Base-by-base conservation (phyloP, 2,797 vertebrate genomes). In the Momotus momota region DNA sequence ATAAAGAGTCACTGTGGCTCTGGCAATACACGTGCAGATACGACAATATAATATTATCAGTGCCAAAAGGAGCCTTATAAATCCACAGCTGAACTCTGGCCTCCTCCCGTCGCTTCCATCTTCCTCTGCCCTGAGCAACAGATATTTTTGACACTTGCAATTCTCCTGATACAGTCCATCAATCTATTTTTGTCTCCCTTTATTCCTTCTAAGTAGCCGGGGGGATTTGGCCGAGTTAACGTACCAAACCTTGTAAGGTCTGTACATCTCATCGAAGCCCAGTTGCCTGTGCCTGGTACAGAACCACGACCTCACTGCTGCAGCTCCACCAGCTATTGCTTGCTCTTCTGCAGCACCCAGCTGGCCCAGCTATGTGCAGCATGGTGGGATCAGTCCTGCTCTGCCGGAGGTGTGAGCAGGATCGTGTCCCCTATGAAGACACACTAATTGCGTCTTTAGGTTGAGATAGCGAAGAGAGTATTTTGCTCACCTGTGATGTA, bases 91-190 rank as follows among this genome's bases (percentile, higher is more conserved):
- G 95, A 97, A 89, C 94, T 92, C 81, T 94, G 94, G 83, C 93
- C 94, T 94, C 78, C 85, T 70, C 83, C 74, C 90, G 52, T 92
- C 86, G 62, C 86, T 93, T 96, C 93, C 88, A 92, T 93, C 94
- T 96, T 92, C 83, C 86, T 69, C 88, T 92, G 83, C 94, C 83
- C 83, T 64, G 67, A 91, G 93, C 96, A 94, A 86, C 90, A 92
- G 94, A 95, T 92, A 97, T 82, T 94, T 95, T 74, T 94, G 92
- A 95, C 95, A 90, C 91, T 90, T 71, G 81, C 78, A 90, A 95
- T 96, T 93, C 96, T 94, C 93, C 94, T 61, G 93, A 93, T 87
- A 65, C 86, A 89, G 69, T 29, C 92, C 88, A 93, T 96, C 94
- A 84, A 96, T 96, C 93, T 85, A 52, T 71, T 94, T 94, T 93